Percentiles rank a stretch among this genome's conserved stretches.
Evolutionary conservation across 2,888 invertebrate genomes (phyloP).

Genomic region (Acrobasis consociella): DNA sequence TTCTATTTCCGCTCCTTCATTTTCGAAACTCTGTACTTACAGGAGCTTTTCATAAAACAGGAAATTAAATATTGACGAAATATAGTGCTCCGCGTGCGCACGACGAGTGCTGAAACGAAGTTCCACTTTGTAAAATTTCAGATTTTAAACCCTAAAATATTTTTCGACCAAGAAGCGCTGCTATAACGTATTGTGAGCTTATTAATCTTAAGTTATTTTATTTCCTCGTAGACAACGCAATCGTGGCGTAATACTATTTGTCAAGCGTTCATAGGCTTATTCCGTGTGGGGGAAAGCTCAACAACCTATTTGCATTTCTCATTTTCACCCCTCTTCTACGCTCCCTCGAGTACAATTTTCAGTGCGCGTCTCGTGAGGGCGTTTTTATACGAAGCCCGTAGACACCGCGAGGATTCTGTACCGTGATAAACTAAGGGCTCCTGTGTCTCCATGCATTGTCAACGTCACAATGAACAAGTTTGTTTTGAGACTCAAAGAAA

Average conservation of each 20-base stretch:
- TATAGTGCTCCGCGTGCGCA: constrained; percentile 39
- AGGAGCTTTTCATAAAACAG: constrained; percentile 55
- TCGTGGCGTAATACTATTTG: constrained; percentile 67
- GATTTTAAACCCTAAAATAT: constrained; percentile 8
- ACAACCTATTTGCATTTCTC: constrained; percentile 78
- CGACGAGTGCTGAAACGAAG: constrained; percentile 32
- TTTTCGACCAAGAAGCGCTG: constrained; percentile 10
- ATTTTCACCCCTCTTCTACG: constrained; percentile 70
- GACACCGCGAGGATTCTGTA: constrained; percentile 1
- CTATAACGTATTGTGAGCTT: constrained; percentile 39
- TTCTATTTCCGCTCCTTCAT: constrained; percentile 62
- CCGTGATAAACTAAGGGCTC: constrained; percentile 17
- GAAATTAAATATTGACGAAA: constrained; percentile 66
- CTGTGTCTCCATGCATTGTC: constrained; percentile 17
- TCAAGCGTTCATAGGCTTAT: constrained; percentile 70
- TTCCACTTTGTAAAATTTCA: constrained; percentile 8
- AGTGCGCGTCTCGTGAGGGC: constrained; percentile 51
- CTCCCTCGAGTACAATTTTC: constrained; percentile 67
- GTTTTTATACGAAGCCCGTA: constrained; percentile 39
- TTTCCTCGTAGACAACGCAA: constrained; percentile 49
- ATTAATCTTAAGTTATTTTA: constrained; percentile 48
- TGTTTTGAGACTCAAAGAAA: constrained; percentile 10
- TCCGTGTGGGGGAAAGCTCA: constrained; percentile 59
- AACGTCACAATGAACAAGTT: constrained; percentile 15
- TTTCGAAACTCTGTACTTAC: constrained; percentile 44